phyloP scores from a whole-genome alignment of 2,113 vertebrate species.

The Thalassoma bifasciatum region DNA sequence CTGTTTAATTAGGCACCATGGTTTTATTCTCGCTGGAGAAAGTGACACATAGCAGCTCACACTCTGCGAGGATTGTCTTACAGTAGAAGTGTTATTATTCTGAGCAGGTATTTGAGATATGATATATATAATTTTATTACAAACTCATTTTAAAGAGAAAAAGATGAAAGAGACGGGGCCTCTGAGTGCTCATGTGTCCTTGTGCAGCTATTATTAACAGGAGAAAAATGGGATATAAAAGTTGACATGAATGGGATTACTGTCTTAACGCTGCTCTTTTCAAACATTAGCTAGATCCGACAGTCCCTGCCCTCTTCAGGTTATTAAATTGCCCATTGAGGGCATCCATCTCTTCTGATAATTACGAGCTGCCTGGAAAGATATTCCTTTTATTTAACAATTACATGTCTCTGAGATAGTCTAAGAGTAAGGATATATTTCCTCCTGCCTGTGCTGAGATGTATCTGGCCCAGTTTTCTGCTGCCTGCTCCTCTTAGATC shows the following conservation, averaged over 20 bases:
- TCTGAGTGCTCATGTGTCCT: conserved; percentile 37
- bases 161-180: conserved; percentile 28
- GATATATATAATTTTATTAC: conserved; percentile 56
- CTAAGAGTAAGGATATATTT: conserved; percentile 60
- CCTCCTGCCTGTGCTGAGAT: conserved; percentile 46
- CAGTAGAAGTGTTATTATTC: conserved; percentile 13
- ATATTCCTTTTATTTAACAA: conserved; percentile 71
- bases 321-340: conserved; percentile 64
- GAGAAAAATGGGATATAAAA: conserved; percentile 53
- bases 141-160: conserved; percentile 55
- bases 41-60: neutral
- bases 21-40: neutral
- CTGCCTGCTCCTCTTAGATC: conserved; percentile 57
- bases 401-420: conserved; percentile 54
- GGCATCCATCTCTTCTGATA: conserved; percentile 64
- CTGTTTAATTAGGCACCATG: neutral
- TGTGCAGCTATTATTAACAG: conserved; percentile 61
- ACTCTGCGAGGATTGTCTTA: conserved; percentile 3
- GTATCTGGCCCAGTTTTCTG: conserved; percentile 71
- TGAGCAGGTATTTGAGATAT: conserved; percentile 56
- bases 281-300: conserved; percentile 59
- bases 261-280: conserved; percentile 59
- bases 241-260: conserved; percentile 61
- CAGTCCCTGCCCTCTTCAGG: conserved; percentile 59
- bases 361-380: conserved; percentile 58